phyloP scores from a whole-genome alignment of 2,113 vertebrate genomes.

The Cepphus grylle region DNA sequence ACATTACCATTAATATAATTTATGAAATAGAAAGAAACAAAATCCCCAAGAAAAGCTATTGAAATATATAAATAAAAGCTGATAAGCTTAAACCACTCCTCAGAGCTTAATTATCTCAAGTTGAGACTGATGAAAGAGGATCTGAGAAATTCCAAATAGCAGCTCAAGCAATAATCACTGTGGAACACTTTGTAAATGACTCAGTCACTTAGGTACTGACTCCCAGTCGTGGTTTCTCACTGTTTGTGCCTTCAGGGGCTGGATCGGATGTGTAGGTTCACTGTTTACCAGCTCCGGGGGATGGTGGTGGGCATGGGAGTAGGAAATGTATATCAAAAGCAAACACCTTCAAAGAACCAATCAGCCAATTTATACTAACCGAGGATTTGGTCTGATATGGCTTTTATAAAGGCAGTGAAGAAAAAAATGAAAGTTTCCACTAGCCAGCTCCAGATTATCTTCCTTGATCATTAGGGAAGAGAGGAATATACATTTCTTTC shows the following conservation, averaged over 20 bases:
- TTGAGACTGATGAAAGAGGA: background rate
- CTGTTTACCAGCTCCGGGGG: accelerated
- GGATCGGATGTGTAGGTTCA: background rate
- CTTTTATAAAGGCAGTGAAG: background rate
- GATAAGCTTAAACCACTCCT: background rate
- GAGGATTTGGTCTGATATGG: background rate
- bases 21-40: background rate
- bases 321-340: background rate
- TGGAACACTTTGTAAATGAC: background rate
- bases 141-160: background rate
- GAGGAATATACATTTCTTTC: background rate
- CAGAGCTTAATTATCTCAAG: background rate
- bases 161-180: background rate
- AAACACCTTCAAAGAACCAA: background rate
- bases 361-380: background rate
- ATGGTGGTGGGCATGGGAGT: accelerated
- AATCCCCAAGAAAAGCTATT: background rate
- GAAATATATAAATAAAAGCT: background rate
- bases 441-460: background rate
- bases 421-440: background rate
- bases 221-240: background rate
- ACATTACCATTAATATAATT: background rate
- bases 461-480: background rate
- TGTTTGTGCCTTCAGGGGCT: background rate
- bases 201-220: background rate